Conservation (phyloP, 2,113 vertebrate species). For the Onychostoma macrolepis region DNA sequence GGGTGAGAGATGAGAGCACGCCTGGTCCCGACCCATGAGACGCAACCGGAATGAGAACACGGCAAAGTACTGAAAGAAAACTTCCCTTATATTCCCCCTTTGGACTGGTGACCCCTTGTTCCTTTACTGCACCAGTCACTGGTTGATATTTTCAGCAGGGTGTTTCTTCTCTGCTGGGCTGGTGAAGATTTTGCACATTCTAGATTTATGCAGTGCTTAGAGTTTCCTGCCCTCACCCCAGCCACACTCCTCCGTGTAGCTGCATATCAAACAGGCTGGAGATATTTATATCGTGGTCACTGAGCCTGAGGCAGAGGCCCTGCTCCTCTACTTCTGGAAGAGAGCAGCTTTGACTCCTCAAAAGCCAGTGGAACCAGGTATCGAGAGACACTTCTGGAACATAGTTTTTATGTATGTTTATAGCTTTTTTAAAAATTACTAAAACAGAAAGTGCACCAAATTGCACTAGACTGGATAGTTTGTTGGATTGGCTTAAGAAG, state of each 20-base stretch:
- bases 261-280: constrained; percentile 55
- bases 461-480: no score
- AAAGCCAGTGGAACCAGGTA: constrained; percentile 39
- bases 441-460: not conserved
- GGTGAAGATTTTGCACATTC: constrained; percentile 49
- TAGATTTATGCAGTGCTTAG: constrained; percentile 49
- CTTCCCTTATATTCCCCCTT: not conserved
- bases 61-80: constrained; percentile 19
- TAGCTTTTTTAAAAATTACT: not conserved
- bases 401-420: not conserved
- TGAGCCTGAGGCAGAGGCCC: constrained; percentile 32
- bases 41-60: not conserved
- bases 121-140: not conserved
- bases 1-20: constrained; percentile 21
- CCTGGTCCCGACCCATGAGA: constrained; percentile 17
- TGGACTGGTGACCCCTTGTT: constrained; percentile 6
- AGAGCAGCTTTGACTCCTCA: constrained; percentile 38
- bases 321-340: constrained; percentile 29
- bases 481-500: no score
- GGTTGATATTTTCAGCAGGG: constrained; percentile 23
- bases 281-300: constrained; percentile 54
- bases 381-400: not conserved
- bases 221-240: constrained; percentile 52
- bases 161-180: constrained; percentile 26
- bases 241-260: constrained; percentile 54